A percentile compares a stretch with the other conserved stretches of the same genome.
Conservation (phyloP, 2,888 invertebrate genomes). For the Schrankia costaestrigalis region DNA sequence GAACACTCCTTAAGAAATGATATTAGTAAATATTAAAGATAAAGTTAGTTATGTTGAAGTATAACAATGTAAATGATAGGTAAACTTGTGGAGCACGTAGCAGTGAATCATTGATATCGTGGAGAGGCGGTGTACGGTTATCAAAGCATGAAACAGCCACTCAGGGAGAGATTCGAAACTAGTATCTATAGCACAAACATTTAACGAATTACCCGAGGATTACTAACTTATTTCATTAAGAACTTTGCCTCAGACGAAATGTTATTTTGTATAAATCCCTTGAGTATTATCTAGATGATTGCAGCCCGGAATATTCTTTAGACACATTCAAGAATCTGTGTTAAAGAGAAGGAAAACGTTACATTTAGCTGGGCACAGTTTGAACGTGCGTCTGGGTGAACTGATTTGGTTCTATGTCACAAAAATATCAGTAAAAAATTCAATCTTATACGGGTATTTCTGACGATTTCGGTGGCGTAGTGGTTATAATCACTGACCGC, state of each 20-base stretch:
- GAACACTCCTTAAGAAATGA: constrained; percentile 1
- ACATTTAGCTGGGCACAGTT: too few relatives aligned
- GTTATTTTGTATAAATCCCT: constrained; percentile 67
- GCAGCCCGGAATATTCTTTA: constrained; percentile 47
- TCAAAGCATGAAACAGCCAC: constrained; percentile 40
- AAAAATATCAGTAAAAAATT: too few relatives aligned
- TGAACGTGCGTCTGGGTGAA: too few relatives aligned
- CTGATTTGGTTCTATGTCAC: too few relatives aligned
- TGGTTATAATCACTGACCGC: too few relatives aligned
- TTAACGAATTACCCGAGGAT: constrained; percentile 68
- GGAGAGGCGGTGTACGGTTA: constrained; percentile 28
- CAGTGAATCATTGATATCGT: constrained; percentile 34
- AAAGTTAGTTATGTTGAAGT: constrained; percentile 19
- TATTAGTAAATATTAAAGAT: constrained; percentile 22
- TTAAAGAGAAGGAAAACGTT: too few relatives aligned
- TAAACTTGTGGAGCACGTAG: constrained; percentile 24
- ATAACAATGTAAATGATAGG: constrained; percentile 30
- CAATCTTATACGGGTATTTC: too few relatives aligned
- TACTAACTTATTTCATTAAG: constrained; percentile 73
- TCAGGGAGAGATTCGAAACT: constrained; percentile 41
- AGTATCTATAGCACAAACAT: constrained; percentile 60
- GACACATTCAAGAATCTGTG: too few relatives aligned
- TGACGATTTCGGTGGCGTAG: too few relatives aligned
- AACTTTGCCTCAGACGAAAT: constrained; percentile 60
- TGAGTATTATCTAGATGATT: constrained; percentile 58